These are phyloP conservation scores for Nestor notabilis DNA, from an alignment of 2,113 vertebrate species.

Conservation along the genomic window DNA sequence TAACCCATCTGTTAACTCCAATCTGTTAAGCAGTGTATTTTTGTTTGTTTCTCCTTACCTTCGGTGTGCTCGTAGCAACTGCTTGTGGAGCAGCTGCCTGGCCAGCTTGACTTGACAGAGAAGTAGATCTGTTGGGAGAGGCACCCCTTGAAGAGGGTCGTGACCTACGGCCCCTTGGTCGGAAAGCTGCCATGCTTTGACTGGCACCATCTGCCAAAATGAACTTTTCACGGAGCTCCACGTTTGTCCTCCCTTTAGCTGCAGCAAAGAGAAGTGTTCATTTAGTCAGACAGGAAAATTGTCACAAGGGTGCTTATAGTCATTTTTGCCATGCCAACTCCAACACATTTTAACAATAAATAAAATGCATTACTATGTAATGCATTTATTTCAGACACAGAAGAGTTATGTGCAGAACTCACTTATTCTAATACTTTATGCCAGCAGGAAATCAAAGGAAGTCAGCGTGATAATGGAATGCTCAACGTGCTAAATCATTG, in stretches of 20 bases:
- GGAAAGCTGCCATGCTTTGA: slow-evolving; percentile 95
- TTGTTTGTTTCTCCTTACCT: slow-evolving; percentile 75
- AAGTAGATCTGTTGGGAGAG: slow-evolving; percentile 93
- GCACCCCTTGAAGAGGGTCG: slow-evolving; percentile 91
- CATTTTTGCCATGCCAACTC: slow-evolving; percentile 73
- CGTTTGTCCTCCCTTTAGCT: slow-evolving; percentile 97
- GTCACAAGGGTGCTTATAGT: neutral
- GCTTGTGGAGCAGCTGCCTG: slow-evolving; percentile 75
- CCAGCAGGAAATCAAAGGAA: slow-evolving; percentile 76
- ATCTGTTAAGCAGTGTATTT: neutral
- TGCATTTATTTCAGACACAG: slow-evolving; percentile 77
- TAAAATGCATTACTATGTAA: slow-evolving; percentile 78
- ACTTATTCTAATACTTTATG: slow-evolving; percentile 76
- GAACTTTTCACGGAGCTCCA: slow-evolving; percentile 97
- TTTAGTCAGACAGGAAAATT: neutral
- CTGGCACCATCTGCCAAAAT: slow-evolving; percentile 93
- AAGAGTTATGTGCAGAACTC: slow-evolving; percentile 59
- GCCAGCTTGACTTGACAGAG: slow-evolving; percentile 86
- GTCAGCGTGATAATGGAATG: slow-evolving; percentile 80
- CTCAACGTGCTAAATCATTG: slow-evolving; percentile 73
- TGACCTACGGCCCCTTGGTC: slow-evolving; percentile 90
- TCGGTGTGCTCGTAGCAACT: slow-evolving; percentile 78
- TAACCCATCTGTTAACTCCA: neutral
- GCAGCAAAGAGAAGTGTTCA: neutral
- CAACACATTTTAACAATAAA: slow-evolving; percentile 72